These are phyloP conservation scores for Xylota sylvarum DNA, from an alignment of 2,888 invertebrate genomes.

Conservation along the genomic window DNA sequence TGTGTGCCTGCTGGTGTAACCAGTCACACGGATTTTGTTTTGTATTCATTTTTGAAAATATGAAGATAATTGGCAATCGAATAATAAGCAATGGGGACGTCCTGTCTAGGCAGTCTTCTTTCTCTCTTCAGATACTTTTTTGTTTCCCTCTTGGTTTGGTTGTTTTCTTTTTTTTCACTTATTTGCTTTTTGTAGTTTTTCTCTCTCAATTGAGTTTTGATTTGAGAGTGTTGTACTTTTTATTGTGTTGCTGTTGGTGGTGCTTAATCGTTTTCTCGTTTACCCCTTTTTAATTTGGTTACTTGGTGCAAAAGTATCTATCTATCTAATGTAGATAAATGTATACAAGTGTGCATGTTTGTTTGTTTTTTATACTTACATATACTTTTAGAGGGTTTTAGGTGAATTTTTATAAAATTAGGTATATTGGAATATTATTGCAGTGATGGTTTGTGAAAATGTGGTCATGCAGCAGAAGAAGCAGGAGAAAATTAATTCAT, in stretches of 20 bases:
- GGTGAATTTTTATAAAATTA: conserved; percentile 58
- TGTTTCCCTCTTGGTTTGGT: conserved; percentile 45
- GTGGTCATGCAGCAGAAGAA: conserved; percentile 69
- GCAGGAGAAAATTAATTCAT: conserved; percentile 75
- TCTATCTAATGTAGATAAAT: conserved; percentile 41
- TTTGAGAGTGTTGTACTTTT: conserved; percentile 77
- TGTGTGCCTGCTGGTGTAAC: conserved; percentile 44
- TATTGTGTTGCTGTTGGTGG: conserved; percentile 72
- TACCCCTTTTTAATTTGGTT: conserved; percentile 69
- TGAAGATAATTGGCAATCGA: conserved; percentile 78
- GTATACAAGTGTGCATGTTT: conserved; percentile 48
- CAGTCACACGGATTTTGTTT: conserved; percentile 65
- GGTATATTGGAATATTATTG: conserved; percentile 72
- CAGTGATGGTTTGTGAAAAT: conserved; percentile 66
- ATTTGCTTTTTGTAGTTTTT: conserved; percentile 28
- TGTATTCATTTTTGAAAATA: conserved; percentile 71
- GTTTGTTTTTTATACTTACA: not conserved
- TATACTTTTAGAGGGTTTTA: conserved; percentile 40
- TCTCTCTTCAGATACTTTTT: conserved; percentile 71
- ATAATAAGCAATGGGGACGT: conserved; percentile 79
- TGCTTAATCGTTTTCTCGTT: conserved; percentile 75
- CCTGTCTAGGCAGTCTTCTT: conserved; percentile 79
- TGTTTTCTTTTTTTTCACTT: conserved; percentile 12
- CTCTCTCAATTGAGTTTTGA: conserved; percentile 74
- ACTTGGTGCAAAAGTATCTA: conserved; percentile 55